Conservation (phyloP, 2,113 vertebrate genomes). For the Pithys albifrons region DNA sequence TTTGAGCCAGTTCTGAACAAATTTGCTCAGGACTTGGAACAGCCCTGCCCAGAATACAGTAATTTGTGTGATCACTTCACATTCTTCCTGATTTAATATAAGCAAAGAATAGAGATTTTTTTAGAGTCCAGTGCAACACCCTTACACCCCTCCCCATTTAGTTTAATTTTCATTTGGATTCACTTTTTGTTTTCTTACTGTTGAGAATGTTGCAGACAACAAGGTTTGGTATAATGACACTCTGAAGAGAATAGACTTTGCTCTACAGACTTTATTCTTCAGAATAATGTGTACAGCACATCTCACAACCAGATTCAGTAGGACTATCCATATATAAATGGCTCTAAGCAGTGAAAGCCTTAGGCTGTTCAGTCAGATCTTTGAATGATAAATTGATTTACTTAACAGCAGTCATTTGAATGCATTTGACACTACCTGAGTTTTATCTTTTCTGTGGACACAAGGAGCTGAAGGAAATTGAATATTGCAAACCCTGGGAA, state of each 20-base stretch:
- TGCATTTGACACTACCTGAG: not conserved
- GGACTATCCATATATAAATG: not conserved
- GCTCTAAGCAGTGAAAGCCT: not conserved
- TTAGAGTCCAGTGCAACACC: not conserved
- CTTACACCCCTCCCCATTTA: fast-evolving
- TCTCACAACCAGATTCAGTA: not conserved
- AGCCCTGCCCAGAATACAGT: not conserved
- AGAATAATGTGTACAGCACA: not conserved
- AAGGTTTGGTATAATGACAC: not conserved
- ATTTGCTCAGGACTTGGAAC: not conserved
- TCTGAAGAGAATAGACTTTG: not conserved
- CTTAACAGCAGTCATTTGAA: conserved; percentile 12
- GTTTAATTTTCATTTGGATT: not conserved
- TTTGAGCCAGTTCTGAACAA: not conserved
- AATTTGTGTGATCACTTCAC: not conserved
- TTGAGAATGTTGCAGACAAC: not conserved
- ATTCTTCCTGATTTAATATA: not conserved
- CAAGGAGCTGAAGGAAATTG: not conserved
- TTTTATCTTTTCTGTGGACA: conserved; percentile 3
- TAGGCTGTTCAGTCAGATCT: not conserved
- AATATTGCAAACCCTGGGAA: not conserved
- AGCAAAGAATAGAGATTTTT: not conserved
- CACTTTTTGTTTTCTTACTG: not conserved
- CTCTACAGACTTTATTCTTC: not conserved
- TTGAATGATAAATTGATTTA: conserved; percentile 37